Evolutionary conservation across 2,113 vertebrate species (phyloP), one percentile per base, ranked within the genome.

Genomic region (Electrona antarctica): DNA sequence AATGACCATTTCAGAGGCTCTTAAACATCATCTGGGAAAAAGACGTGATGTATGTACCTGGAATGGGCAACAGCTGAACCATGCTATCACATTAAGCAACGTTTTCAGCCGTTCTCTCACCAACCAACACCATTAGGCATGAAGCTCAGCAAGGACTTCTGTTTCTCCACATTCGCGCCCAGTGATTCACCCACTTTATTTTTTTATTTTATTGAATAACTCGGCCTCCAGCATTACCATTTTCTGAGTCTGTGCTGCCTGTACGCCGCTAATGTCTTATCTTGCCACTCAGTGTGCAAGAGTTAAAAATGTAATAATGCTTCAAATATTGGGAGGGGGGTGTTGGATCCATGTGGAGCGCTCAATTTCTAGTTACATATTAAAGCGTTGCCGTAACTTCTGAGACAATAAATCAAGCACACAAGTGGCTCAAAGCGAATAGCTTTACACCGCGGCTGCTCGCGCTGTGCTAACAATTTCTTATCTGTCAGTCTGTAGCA

Each of bases 201-300:
- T 41, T 41, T 41, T 0, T 6, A 4, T 41, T 41, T 41, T 41
- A 1, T 41, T 21, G 49, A 85, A 76, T 41, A 41, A 64, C 76
- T 47, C 73, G 1, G 79, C 88, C 81, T 81, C 56, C 2, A 84
- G 85, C 84, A 41, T 66, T 78, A 84, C 83, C 7, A 69, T 82
- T 81, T 73, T 70, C 82, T 85, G 82, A 82, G 69, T 85, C 81
- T 76, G 83, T 70, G 64, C 65, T 67, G 73, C 67, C 78, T 60
- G 68, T 64, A 48, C 77, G 71, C 87, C 81, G 79, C 67, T 11
- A 6, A 58, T 46, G 45, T 75, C 61, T 74, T 78, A 69, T 84
- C 72, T 41, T 67, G 68, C 55, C 57, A 59, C 59, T 69, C 76
- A 21, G 45, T 60, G 65, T 73, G 77, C 67, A 61, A 64, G 69